Percentiles rank a stretch among this genome's conserved stretches.
Evolutionary conservation across 2,888 invertebrate species (phyloP).

Genomic region (Drosophila melanosoma): DNA sequence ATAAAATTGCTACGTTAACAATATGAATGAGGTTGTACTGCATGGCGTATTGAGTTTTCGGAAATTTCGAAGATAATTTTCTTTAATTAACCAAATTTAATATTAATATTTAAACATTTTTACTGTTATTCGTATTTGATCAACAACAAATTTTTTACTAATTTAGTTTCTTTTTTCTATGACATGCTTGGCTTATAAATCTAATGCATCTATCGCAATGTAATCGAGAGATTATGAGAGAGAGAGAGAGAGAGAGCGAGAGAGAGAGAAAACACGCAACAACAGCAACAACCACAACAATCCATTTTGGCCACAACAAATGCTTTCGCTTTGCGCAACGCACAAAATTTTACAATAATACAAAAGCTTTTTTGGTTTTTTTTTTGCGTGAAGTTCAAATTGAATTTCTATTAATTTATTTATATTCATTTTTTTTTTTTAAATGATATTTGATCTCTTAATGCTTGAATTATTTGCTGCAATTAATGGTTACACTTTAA

Average conservation of each 20-base stretch:
- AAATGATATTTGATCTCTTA: slow-evolving; percentile 65
- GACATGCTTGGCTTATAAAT: slow-evolving; percentile 83
- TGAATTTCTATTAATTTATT: slow-evolving; percentile 49
- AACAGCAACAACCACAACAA: slow-evolving; percentile 47
- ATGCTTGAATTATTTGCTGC: slow-evolving; percentile 66
- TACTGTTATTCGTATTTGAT: slow-evolving; percentile 46
- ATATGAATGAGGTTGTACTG: neutral
- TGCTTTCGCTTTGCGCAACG: slow-evolving; percentile 48
- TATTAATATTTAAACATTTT: slow-evolving; percentile 21
- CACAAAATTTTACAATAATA: slow-evolving; percentile 77
- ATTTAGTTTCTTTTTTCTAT: slow-evolving; percentile 84
- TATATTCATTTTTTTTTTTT: slow-evolving; percentile 35
- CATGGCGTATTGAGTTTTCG: slow-evolving; percentile 20
- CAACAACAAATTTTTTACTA: slow-evolving; percentile 77
- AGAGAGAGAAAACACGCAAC: slow-evolving; percentile 17
- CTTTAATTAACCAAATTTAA: slow-evolving; percentile 1
- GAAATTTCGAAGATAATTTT: slow-evolving; percentile 4
- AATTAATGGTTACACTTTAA: slow-evolving; percentile 65
- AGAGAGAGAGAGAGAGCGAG: slow-evolving; percentile 24
- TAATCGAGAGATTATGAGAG: slow-evolving; percentile 66
- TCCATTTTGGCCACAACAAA: slow-evolving; percentile 63
- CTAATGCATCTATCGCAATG: slow-evolving; percentile 76
- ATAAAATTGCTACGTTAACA: neutral
- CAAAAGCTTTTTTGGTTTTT: slow-evolving; percentile 61
- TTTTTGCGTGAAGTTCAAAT: slow-evolving; percentile 50